phyloP scores from a whole-genome alignment of 2,113 vertebrate species.

The Onychorhynchus coronatus region DNA sequence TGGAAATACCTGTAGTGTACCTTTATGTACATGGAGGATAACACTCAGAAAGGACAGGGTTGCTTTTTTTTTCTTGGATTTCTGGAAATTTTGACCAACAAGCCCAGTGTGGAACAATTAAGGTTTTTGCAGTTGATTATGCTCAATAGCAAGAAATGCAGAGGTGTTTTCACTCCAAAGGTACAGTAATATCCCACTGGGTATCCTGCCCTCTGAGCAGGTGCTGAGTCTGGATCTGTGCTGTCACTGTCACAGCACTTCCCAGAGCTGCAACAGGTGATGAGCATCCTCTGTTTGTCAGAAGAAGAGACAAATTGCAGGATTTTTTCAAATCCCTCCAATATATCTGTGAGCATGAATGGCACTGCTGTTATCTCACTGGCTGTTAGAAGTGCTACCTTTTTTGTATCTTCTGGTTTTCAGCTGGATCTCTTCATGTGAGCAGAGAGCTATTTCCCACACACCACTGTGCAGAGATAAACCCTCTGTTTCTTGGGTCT shows the following conservation, averaged over 20 bases:
- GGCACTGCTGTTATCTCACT: not conserved
- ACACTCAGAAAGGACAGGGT: not conserved
- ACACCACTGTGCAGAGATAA: not conserved
- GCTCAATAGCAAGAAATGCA: not conserved
- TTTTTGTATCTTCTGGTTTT: not conserved
- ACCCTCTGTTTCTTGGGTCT: not conserved
- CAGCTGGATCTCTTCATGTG: not conserved
- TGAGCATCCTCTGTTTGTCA: not conserved
- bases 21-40: rapidly evolving
- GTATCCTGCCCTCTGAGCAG: not conserved
- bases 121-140: not conserved
- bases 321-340: not conserved
- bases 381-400: not conserved
- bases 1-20: rapidly evolving
- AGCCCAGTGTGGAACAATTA: not conserved
- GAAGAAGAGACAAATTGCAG: not conserved
- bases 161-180: not conserved
- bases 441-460: not conserved
- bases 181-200: not conserved
- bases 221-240: not conserved
- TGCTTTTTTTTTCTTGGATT: not conserved
- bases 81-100: not conserved
- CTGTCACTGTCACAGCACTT: not conserved
- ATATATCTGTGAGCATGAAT: not conserved
- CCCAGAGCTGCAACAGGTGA: not conserved